Evolutionary conservation across 2,888 invertebrate species (phyloP).

Genomic region (Tipula confusa): DNA sequence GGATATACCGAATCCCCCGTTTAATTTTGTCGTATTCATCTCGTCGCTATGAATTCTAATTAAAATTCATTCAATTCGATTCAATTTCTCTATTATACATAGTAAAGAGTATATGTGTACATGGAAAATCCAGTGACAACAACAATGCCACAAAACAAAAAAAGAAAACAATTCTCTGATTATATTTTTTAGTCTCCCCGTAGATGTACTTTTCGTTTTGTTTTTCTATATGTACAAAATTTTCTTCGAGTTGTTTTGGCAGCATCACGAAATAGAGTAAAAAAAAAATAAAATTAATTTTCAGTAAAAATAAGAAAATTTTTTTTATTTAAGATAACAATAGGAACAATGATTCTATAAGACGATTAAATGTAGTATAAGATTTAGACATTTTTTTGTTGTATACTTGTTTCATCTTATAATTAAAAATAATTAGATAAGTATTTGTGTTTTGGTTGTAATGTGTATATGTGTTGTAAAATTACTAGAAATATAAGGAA

Average conservation of each 20-base stretch:
- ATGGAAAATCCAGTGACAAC: conserved; percentile 3
- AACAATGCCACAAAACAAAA: not conserved
- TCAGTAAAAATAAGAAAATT: not conserved
- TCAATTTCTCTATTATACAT: conserved; percentile 25
- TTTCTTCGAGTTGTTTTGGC: not conserved
- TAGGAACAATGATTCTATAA: conserved; percentile 3
- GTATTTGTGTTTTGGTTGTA: not conserved
- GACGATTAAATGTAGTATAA: conserved; percentile 3
- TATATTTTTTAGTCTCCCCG: not conserved
- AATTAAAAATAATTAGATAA: conserved; percentile 20
- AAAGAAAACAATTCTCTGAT: not conserved
- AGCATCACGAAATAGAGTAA: not conserved
- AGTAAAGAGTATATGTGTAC: not conserved
- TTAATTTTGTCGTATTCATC: not conserved
- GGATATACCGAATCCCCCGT: not conserved
- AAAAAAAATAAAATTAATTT: conserved; percentile 15
- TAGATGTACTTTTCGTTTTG: not conserved
- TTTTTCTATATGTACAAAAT: not conserved
- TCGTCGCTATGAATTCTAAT: not conserved
- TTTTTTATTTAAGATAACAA: not conserved
- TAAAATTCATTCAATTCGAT: conserved; percentile 25
- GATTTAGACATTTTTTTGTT: not conserved
- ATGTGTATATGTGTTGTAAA: not conserved
- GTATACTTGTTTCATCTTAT: not conserved
- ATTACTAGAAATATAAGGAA: too few species aligned